Evolutionary conservation across 1,140 invertebrate genomes (phyloP), one percentile per base, ranked within the genome.

Genomic region (Gerris buenoi): DNA sequence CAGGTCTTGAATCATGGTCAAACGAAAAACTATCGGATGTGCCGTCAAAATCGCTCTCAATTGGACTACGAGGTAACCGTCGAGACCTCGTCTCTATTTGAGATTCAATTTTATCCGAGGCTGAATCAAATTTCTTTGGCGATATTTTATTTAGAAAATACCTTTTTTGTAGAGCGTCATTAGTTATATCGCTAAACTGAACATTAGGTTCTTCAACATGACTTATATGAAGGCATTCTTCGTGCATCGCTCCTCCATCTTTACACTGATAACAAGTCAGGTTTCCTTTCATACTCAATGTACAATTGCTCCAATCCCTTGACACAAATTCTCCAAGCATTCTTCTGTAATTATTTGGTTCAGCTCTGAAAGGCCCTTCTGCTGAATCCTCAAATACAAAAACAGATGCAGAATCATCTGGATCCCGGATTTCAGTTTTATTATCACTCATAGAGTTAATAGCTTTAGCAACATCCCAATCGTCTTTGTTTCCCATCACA

Each of bases 141-240:
- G 33, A 46, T 10, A 10, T 46, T 18, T 46, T 46, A 18, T 46
- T 46, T 46, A 46, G 33, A 46, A 10, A 46, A 18, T 46, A 10
- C 18, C 33, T 46, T 46, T 46, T 46, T 10, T 46, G n/a, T n/a
- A n/a, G n/a, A n/a, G n/a, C n/a, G n/a, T n/a, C n/a, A n/a, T n/a
- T n/a, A n/a, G n/a, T n/a, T n/a, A n/a, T n/a, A n/a, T n/a, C n/a
- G n/a, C n/a, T n/a, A n/a, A n/a, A n/a, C n/a, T n/a, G n/a, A n/a
- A n/a, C n/a, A n/a, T n/a, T n/a, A n/a, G n/a, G n/a, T n/a, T n/a
- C n/a, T n/a, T n/a, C n/a, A n/a, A n/a, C n/a, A n/a, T n/a, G n/a
- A n/a, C n/a, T n/a, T n/a, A n/a, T n/a, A n/a, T n/a, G n/a, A n/a
- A 46, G 5, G 22, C 58, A 60, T 60, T 60, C 58, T 60, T 60